Evolutionary conservation across 2,113 vertebrate species (phyloP).

Genomic region (Castor canadensis): DNA sequence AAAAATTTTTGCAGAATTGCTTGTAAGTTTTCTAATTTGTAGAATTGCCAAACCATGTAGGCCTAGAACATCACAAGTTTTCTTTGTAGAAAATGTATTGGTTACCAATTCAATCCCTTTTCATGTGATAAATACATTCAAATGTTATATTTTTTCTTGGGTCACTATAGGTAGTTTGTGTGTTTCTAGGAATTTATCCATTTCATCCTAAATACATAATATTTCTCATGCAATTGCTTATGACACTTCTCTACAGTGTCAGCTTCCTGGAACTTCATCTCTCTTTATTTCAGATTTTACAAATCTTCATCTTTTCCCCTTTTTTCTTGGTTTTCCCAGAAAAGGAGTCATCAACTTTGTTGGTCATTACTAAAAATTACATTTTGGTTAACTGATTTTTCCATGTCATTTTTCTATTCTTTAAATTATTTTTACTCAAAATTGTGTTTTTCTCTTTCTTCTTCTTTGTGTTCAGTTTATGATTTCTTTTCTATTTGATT

Average conservation of each 20-base stretch:
- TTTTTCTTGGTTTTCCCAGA: background rate
- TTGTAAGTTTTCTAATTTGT: background rate
- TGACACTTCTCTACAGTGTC: background rate
- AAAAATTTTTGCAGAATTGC: background rate
- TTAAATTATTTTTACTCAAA: background rate
- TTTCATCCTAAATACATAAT: background rate
- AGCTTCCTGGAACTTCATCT: background rate
- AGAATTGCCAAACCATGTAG: background rate
- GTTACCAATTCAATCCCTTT: background rate
- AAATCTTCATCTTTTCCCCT: background rate
- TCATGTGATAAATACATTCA: background rate
- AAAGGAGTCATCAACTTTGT: background rate
- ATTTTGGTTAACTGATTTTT: background rate
- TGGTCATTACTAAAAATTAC: background rate
- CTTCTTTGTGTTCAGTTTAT: background rate
- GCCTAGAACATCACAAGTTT: background rate
- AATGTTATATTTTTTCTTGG: background rate
- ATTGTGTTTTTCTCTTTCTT: background rate
- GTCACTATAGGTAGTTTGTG: background rate
- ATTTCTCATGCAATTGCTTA: background rate
- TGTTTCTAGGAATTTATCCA: background rate
- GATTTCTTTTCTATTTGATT: background rate
- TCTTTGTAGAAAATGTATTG: background rate
- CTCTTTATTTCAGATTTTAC: background rate
- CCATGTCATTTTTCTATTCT: background rate